These are phyloP conservation scores for Drosophila mercatorum DNA, from an alignment of 2,888 invertebrate species.

Conservation along the genomic window DNA sequence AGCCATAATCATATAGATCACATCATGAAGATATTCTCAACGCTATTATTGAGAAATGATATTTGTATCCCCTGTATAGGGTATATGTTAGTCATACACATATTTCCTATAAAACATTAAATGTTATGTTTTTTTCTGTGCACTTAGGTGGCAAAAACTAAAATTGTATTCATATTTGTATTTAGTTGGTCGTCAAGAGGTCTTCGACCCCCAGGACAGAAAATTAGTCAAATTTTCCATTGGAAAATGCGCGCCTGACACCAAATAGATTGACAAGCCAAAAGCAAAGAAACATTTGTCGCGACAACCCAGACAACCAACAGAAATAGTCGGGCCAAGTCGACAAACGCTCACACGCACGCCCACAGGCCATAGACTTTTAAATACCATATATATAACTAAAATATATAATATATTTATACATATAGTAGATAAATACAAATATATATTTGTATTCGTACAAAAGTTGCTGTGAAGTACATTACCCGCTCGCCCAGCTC, in stretches of 20 bases:
- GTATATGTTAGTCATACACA: neutral
- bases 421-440: conserved; percentile 14
- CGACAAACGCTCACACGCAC: conserved; percentile 31
- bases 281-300: conserved; percentile 53
- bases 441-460: conserved; percentile 12
- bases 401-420: conserved; percentile 3
- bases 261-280: conserved; percentile 61
- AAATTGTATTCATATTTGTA: conserved; percentile 21
- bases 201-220: conserved; percentile 58
- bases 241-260: conserved; percentile 56
- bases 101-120: neutral
- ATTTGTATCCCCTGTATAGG: neutral
- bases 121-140: neutral
- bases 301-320: conserved; percentile 52
- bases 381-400: conserved; percentile 19
- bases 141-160: conserved; percentile 1
- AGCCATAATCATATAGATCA: too few relatives aligned
- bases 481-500: conserved; percentile 5
- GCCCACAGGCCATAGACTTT: conserved; percentile 18
- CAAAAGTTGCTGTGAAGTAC: conserved; percentile 11
- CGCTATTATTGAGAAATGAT: neutral
- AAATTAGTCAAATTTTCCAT: conserved; percentile 70
- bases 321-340: conserved; percentile 53
- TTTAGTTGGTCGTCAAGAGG: conserved; percentile 44
- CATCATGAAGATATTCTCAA: too few relatives aligned